Base-by-base conservation (phyloP, 2,888 invertebrate genomes). In the Spilarctia lutea region DNA sequence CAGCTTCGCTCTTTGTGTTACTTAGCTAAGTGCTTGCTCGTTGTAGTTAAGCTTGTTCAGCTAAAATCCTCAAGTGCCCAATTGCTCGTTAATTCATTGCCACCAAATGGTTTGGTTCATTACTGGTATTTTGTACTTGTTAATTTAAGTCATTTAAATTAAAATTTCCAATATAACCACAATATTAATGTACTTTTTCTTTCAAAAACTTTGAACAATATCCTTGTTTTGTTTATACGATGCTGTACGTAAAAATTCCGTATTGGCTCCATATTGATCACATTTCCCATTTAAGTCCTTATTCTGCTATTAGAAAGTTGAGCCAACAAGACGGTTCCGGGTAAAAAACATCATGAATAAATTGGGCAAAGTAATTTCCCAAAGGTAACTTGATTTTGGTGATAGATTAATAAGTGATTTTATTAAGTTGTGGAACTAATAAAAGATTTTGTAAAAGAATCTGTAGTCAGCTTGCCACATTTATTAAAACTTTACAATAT, bases 231-330 rank as follows among this genome's bases (percentile, higher is more conserved):
- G 30, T 85, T 84, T 88, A 86, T 83, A 85, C 77, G 80, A 82
- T 74, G 74, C 83, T 80, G 81, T 80, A 85, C 88, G 90, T 90
- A 88, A 86, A 89, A 90, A 92, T 92, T 91, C 88, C 87, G 87
- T 90, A 90, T 90, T 84, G 87, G 83, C 77, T 79, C 75, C 77
- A 77, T 83, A 89, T 88, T 86, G 89, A 91, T 87, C 87, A 82
- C 77, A 79, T 77, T 79, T 83, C 83, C 85, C 76, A 81, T 85
- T 78, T 74, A 74, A 73, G 72, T 78, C 78, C 86, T 72, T 90
- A 89, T 91, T 91, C 90, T 85, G 84, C 67, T 73, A 78, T 68
- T 72, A 68, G 68, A 73, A 77, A 79, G 78, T 81, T 78, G 45
- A 75, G 75, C 72, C 80, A 76, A 42, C 71, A 68, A 76, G 77